These are phyloP conservation scores for Apistogramma diplotaenia DNA, from an alignment of 2,113 vertebrate species.

Conservation along the genomic window DNA sequence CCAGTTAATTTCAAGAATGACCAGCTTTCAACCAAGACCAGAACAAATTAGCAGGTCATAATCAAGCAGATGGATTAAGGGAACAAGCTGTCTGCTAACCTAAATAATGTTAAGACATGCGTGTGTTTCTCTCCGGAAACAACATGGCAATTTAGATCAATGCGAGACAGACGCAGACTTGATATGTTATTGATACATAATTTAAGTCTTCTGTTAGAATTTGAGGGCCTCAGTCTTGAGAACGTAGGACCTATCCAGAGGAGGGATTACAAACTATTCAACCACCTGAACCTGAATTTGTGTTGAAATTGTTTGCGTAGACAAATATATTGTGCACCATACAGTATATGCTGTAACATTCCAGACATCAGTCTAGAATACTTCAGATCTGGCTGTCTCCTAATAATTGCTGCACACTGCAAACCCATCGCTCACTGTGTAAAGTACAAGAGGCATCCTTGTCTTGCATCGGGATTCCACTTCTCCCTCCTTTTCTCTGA, in stretches of 20 bases:
- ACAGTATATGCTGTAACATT: not conserved
- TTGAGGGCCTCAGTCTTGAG: not conserved
- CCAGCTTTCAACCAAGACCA: not conserved
- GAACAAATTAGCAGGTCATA: not conserved
- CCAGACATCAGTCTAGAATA: not conserved
- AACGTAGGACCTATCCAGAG: not conserved
- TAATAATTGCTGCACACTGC: not conserved
- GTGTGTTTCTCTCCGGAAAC: not conserved
- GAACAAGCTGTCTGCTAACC: not conserved
- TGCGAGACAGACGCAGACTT: not conserved
- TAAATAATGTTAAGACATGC: not conserved
- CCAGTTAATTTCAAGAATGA: not conserved
- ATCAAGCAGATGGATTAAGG: not conserved
- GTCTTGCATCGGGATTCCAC: not conserved
- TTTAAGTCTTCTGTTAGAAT: not conserved
- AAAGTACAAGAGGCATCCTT: not conserved
- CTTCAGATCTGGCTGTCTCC: not conserved
- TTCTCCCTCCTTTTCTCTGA: not conserved
- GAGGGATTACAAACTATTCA: not conserved
- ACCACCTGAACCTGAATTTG: not conserved
- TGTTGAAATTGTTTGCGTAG: not conserved
- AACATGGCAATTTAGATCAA: not conserved
- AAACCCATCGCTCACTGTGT: not conserved
- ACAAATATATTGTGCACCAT: not conserved
- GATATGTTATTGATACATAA: not conserved